These are phyloP conservation scores for Pseudomyrmex cubaensis DNA, from an alignment of 1,140 invertebrate genomes.

Conservation along the genomic window DNA sequence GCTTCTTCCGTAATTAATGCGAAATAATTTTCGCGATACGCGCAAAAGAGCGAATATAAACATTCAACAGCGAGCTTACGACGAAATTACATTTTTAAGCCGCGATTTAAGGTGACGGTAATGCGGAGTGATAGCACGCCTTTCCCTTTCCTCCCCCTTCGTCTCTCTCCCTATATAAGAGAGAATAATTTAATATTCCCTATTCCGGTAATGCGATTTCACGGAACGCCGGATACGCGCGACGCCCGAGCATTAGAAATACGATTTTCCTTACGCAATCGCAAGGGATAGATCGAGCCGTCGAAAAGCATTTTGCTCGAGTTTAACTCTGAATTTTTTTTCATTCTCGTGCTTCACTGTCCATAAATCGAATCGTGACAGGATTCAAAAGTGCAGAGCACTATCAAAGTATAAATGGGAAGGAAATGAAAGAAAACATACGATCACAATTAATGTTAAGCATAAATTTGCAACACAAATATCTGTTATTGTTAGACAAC, in stretches of 20 bases:
- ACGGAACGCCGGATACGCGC: constrained; percentile 71
- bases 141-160: not conserved
- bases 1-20: constrained; percentile 13
- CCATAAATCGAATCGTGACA: constrained; percentile 54
- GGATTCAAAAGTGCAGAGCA: not conserved
- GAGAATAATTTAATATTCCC: constrained; percentile 79
- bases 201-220: constrained; percentile 78
- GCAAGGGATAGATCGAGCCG: constrained; percentile 49
- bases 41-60: not conserved
- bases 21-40: constrained; percentile 14
- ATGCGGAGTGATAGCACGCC: constrained; percentile 64
- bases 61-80: not conserved
- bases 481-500: not conserved
- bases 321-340: constrained; percentile 67
- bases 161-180: not conserved
- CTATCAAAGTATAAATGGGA: not conserved
- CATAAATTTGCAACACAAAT: not conserved
- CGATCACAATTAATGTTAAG: not conserved
- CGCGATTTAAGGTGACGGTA: constrained; percentile 67
- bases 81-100: constrained; percentile 63
- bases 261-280: constrained; percentile 73
- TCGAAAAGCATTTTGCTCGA: constrained; percentile 69
- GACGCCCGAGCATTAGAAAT: constrained; percentile 78
- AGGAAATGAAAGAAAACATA: not conserved
- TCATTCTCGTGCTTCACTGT: constrained; percentile 54